Evolutionary conservation across 2,113 vertebrate species (phyloP), one percentile per base, ranked within the genome.

Genomic region (Tachysurus vachellii): DNA sequence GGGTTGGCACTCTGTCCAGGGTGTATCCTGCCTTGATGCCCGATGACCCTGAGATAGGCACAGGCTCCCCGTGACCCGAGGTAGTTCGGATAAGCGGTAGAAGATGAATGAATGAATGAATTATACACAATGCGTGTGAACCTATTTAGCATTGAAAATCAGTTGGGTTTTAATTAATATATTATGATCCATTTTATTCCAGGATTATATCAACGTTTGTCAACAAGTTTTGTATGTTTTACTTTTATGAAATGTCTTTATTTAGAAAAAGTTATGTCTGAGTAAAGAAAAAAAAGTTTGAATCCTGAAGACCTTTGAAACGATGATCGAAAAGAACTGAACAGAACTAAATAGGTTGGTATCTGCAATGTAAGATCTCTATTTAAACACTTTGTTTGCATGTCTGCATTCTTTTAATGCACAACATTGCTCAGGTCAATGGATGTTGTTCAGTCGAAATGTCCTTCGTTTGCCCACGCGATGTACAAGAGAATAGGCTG

Each of bases 381-480:
- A 71, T 80, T 66, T 61, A 73, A 14, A 36, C 61, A 50, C 47
- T 84, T 84, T 84, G 54, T 77, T 87, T 84, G 68, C 7, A 82
- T 82, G 42, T 79, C 66, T 66, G 61, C 23, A 44, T 79, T 79
- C 8, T 28, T 88, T 79, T 26, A 70, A 84, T 42, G 56, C 42
- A 56, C 53, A 59, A 79, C 77, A 59, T 71, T 13, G 28, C 36
- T 76, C 66, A 44, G 83, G 31, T 87, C 85, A 86, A 14, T 19
- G 1, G 53, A 80, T 57, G 83, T 61, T 88, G 44, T 79, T 87
- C 71, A 83, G 61, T 82, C 4, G 14, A 82, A 70, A 47, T 87
- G 85, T 54, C 85, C 87, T 90, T 90, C 70, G 50, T 76, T 86
- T 82, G 50, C 61, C 56, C n/a, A 75, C 50, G 50, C 83, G 42